Evolutionary conservation across 23 tunicate genomes (phyloP), one percentile per base, ranked within the genome.

Genomic region (Ciona savignyi): DNA sequence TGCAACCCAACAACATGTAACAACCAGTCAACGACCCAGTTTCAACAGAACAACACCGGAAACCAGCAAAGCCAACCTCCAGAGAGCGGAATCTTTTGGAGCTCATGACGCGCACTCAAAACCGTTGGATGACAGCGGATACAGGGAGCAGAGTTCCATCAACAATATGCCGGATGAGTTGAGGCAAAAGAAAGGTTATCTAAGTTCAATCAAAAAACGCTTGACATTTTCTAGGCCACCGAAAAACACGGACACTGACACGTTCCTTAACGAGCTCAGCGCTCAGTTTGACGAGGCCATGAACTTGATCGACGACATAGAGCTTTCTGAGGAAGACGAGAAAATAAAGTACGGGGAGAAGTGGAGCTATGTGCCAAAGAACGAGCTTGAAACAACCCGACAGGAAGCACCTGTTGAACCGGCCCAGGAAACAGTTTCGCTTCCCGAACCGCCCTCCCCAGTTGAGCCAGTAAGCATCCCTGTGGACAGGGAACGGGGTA

Each of bases 201-300:
- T 82, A 33, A 74, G 32, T 51, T 42, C 80, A 3, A 51, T 80
- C 70, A 88, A 81, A 62, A 88, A 82, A 33, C 48, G 79, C 28
- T 73, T 88, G 1, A 81, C 96, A 28, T 88, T 88, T 73, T 81
- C 96, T 15, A 34, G 73, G 22, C 87, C 96, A 1, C 87, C 96
- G 0, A 88, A 88, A 67, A 82, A 73, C 29, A 60, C 87, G 20
- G 96, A 88, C 80, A 88, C 96, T 60, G 96, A 88, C 28, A 80
- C 87, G 35, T 88, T 88, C 73, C 68, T 88, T 29, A 82, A 70
- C 49, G 96, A 81, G 62, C 66, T 88, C n/a, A 81, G 80, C 77
- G 80, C 96, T 0, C 96, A 88, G 73, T 88, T 88, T 67, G 96
- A 88, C 48, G 80, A 85, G 4, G 80, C 76, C 48, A 78, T 88